Conservation (phyloP, 2,797 vertebrate genomes). For the Gymnoscopelus microlampas region DNA sequence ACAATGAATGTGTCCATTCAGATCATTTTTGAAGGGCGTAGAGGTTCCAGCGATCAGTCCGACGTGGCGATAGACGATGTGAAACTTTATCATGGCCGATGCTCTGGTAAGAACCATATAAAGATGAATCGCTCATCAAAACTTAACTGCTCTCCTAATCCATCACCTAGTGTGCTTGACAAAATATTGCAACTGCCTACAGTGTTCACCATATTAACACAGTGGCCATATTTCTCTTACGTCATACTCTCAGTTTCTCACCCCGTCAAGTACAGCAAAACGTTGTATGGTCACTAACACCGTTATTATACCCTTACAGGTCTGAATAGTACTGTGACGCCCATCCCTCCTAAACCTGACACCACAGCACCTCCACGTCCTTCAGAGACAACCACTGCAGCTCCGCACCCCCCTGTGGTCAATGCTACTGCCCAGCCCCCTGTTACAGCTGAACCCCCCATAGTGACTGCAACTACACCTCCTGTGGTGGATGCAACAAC, state of each 20-base stretch:
- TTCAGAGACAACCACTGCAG: slow-evolving; percentile 10
- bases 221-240: too few species aligned
- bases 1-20: slow-evolving; percentile 22
- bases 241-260: too few species aligned
- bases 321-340: slow-evolving; percentile 1
- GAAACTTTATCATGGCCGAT: slow-evolving; percentile 60
- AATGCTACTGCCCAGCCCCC: slow-evolving; percentile 4
- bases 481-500: background rate
- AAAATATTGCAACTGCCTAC: too few species aligned
- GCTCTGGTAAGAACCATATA: slow-evolving; percentile 63
- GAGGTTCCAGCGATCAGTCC: slow-evolving; percentile 64
- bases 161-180: too few species aligned
- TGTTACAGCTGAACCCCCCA: slow-evolving; percentile 10
- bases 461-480: background rate
- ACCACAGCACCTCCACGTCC: slow-evolving; percentile 14
- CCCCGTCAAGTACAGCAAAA: too few species aligned
- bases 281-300: background rate
- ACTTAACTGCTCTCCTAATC: too few species aligned
- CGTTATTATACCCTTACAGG: slow-evolving; percentile 5
- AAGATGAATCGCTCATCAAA: background rate
- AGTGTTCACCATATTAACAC: too few species aligned
- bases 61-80: slow-evolving; percentile 79
- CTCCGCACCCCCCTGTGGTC: slow-evolving; percentile 10
- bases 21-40: slow-evolving; percentile 71
- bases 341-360: background rate